These are phyloP conservation scores for Patella vulgata DNA, from an alignment of 1,140 invertebrate genomes.

Conservation along the genomic window DNA sequence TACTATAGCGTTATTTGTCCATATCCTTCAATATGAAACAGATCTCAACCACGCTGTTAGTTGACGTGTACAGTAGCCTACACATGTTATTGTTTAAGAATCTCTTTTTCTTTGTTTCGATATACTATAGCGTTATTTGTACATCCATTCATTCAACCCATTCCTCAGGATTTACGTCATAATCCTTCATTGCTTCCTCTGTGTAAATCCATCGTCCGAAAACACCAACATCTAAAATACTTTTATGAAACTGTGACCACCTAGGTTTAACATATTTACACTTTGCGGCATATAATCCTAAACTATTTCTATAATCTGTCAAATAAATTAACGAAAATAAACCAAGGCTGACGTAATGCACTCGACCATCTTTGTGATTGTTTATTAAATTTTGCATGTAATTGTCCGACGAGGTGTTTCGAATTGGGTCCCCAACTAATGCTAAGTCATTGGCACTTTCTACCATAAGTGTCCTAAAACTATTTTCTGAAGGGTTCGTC, in stretches of 20 bases:
- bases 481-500: constrained; percentile 75
- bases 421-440: constrained; percentile 74
- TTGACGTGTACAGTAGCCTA: no score
- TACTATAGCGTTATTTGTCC: no score
- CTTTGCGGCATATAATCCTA: constrained; percentile 76
- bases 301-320: constrained; percentile 74
- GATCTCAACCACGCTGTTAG: no score
- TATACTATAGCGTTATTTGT: no score
- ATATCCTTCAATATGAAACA: no score
- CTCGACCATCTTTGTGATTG: constrained; percentile 74
- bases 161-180: constrained; percentile 77
- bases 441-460: constrained; percentile 73
- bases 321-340: constrained; percentile 80
- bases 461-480: constrained; percentile 73
- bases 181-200: constrained; percentile 78
- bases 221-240: constrained; percentile 82
- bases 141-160: no score
- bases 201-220: constrained; percentile 80
- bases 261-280: constrained; percentile 75
- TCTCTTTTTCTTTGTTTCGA: no score
- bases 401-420: constrained; percentile 76
- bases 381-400: constrained; percentile 75
- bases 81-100: no score
- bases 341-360: constrained; percentile 76
- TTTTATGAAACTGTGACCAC: constrained; percentile 57